Conservation (phyloP, 2,797 vertebrate genomes). For the Hydrolagus colliei region DNA sequence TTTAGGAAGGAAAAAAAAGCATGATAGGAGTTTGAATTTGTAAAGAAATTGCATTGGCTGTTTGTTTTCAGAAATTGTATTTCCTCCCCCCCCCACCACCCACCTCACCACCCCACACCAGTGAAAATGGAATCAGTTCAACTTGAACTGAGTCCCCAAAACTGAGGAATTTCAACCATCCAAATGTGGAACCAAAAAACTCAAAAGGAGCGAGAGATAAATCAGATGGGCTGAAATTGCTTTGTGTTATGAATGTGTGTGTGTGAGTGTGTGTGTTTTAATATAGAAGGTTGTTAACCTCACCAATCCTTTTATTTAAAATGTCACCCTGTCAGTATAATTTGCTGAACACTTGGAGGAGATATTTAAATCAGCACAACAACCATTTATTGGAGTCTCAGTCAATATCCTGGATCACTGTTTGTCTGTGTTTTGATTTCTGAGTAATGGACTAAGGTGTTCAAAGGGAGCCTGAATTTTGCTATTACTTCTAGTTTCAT, state of each 20-base stretch:
- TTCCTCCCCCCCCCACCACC: too few relatives aligned
- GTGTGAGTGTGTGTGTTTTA: neutral
- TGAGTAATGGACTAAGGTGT: neutral
- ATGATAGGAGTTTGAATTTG: neutral
- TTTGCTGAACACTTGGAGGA: neutral
- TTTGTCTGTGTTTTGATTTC: neutral
- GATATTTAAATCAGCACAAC: neutral
- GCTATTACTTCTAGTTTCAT: neutral
- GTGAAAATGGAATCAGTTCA: neutral
- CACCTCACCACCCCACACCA: neutral
- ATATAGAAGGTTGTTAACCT: neutral
- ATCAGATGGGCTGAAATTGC: neutral
- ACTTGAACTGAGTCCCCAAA: neutral
- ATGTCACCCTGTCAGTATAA: neutral
- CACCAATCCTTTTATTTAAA: neutral
- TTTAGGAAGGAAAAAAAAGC: too few relatives aligned
- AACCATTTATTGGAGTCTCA: neutral
- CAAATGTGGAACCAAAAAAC: neutral
- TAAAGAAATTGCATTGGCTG: neutral
- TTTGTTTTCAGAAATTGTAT: neutral
- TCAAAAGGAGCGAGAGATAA: neutral
- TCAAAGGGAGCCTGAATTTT: neutral
- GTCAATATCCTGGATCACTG: neutral
- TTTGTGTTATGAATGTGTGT: neutral
- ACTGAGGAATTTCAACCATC: neutral